A percentile compares a stretch with the other conserved stretches of the same genome.
Conservation (phyloP, 1,140 invertebrate species). For the Meloidogyne exigua region DNA sequence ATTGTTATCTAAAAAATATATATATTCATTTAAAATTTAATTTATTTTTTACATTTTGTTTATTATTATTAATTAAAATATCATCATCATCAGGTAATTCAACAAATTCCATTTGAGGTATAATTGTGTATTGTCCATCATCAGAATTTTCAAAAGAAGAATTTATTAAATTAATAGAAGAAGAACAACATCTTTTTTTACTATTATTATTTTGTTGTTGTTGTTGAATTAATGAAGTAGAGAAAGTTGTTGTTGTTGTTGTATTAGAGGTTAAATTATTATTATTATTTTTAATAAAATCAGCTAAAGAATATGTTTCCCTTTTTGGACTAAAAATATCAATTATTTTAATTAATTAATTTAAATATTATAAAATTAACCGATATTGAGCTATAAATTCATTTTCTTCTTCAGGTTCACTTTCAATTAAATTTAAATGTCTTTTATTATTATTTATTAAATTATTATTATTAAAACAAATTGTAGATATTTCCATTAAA, state of each 20-base stretch:
- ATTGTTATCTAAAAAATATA: too few species aligned
- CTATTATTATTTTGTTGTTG: too few species aligned
- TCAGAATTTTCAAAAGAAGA: neutral
- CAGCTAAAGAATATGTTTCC: conserved; percentile 26
- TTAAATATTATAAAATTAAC: neutral
- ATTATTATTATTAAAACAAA: neutral
- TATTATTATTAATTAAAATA: neutral
- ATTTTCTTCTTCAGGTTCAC: conserved; percentile 27
- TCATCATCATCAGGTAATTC: conserved; percentile 5
- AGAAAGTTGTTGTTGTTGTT: too few species aligned
- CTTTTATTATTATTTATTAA: neutral
- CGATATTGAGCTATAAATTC: conserved; percentile 26
- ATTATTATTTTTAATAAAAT: conserved; percentile 24
- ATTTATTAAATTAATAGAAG: neutral
- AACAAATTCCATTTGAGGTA: conserved; percentile 11
- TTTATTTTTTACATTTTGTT: neutral
- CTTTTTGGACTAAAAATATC: conserved; percentile 8
- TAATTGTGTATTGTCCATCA: conserved; percentile 16
- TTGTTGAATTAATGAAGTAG: too few species aligned
- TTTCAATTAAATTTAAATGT: conserved; percentile 12
- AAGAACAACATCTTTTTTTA: neutral
- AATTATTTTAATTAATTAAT: neutral
- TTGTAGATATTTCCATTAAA: neutral
- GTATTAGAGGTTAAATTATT: neutral
- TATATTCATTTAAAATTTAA: too few species aligned